A percentile compares a stretch with the other conserved stretches of the same genome.
Evolutionary conservation across 2,113 vertebrate genomes (phyloP).

Genomic region (Halichoerus grypus): DNA sequence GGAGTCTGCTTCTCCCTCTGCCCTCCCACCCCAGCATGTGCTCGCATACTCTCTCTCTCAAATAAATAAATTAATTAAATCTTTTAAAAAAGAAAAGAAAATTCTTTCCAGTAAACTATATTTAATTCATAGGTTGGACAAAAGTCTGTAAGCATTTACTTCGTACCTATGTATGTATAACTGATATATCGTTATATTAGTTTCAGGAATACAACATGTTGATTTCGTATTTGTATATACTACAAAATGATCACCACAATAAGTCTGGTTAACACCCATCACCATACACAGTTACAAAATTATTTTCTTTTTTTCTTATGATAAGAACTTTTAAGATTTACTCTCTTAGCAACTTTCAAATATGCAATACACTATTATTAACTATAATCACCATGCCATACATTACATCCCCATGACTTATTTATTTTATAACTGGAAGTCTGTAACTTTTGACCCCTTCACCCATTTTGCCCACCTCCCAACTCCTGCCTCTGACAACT

Average conservation of each 20-base stretch:
- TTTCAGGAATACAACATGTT: background rate
- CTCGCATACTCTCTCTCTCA: background rate
- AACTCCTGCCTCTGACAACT: background rate
- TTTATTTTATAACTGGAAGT: background rate
- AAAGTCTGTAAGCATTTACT: background rate
- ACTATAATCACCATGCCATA: background rate
- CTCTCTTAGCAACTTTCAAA: background rate
- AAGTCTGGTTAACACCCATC: background rate
- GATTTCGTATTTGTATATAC: background rate
- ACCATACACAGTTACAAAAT: background rate
- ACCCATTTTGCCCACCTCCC: background rate
- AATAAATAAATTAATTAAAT: background rate
- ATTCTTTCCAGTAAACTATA: background rate
- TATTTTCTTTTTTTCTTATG: background rate
- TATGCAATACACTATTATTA: background rate
- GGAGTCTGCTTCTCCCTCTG: background rate
- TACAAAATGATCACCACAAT: background rate
- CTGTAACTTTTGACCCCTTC: background rate
- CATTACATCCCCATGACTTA: background rate
- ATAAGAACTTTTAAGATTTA: background rate
- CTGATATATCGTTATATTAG: background rate
- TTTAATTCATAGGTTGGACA: background rate
- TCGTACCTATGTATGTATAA: background rate
- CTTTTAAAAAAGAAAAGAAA: background rate
- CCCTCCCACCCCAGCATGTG: background rate